phyloP scores from a whole-genome alignment of 2,888 invertebrate genomes.

The Lepidonotus clava region DNA sequence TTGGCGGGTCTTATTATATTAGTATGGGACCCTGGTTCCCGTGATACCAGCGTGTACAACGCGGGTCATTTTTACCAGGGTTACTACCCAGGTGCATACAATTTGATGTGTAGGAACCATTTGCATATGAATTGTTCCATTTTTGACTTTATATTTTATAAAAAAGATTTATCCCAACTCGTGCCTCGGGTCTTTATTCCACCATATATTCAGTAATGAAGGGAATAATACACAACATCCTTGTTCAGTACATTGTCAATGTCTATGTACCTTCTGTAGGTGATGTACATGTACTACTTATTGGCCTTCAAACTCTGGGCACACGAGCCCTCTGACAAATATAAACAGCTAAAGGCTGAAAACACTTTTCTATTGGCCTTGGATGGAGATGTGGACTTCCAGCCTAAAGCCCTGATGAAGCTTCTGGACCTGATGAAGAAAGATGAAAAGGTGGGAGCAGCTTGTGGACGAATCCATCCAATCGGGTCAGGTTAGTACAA shows the following conservation, averaged over 20 bases:
- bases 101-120: no score
- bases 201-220: no score
- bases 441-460: constrained; percentile 96
- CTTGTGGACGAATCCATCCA: constrained; percentile 99
- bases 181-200: no score
- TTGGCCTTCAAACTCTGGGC: constrained; percentile 95
- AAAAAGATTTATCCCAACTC: no score
- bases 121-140: no score
- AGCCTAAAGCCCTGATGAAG: constrained; percentile 95
- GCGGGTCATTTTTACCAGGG: no score
- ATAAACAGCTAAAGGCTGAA: constrained; percentile 84
- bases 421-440: constrained; percentile 99
- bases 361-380: constrained; percentile 96
- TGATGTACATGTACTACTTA: constrained; percentile 99
- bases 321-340: constrained; percentile 59
- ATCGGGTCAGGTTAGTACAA: constrained; percentile 87
- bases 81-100: no score
- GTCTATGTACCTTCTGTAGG: background rate
- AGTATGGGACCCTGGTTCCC: no score
- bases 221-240: no score
- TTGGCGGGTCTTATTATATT: no score
- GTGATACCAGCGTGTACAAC: no score
- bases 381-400: constrained; percentile 99
- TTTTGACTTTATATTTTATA: constrained; percentile 10
- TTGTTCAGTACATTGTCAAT: no score